Evolutionary conservation across 2,797 vertebrate genomes (phyloP).

Genomic region (Sebastes hubbsi): DNA sequence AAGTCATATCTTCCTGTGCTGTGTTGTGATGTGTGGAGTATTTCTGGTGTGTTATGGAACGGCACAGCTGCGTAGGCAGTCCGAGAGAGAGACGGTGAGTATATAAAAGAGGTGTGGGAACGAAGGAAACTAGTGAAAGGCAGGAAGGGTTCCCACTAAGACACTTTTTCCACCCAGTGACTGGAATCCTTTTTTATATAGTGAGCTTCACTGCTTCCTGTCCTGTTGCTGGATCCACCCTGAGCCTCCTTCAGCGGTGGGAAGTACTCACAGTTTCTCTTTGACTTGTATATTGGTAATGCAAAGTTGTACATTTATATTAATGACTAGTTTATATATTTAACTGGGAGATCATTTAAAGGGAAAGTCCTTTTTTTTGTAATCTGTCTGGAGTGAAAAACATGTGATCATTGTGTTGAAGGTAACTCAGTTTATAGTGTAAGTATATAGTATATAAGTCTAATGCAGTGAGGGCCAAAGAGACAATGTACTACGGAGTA

Average conservation of each 20-base stretch:
- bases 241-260: neutral
- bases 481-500: too few species aligned
- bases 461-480: too few species aligned
- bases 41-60: constrained; percentile 32
- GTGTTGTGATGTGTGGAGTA: constrained; percentile 10
- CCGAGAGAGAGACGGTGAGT: neutral
- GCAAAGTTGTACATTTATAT: neutral
- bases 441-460: too few species aligned
- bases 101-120: constrained; percentile 61
- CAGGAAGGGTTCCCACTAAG: constrained; percentile 65
- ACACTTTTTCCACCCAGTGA: constrained; percentile 64
- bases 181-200: constrained; percentile 30
- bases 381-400: too few species aligned
- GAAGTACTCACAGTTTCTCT: neutral
- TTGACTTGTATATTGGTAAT: neutral
- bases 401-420: too few species aligned
- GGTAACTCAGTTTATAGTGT: too few species aligned
- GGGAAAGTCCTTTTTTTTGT: neutral
- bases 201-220: constrained; percentile 37
- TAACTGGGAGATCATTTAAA: neutral
- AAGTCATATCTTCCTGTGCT: constrained; percentile 30
- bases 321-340: neutral
- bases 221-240: constrained; percentile 3
- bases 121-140: constrained; percentile 64
- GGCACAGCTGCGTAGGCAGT: neutral